Conservation (phyloP, 2,888 invertebrate species). For the Pristionchus fissidentatus region DNA sequence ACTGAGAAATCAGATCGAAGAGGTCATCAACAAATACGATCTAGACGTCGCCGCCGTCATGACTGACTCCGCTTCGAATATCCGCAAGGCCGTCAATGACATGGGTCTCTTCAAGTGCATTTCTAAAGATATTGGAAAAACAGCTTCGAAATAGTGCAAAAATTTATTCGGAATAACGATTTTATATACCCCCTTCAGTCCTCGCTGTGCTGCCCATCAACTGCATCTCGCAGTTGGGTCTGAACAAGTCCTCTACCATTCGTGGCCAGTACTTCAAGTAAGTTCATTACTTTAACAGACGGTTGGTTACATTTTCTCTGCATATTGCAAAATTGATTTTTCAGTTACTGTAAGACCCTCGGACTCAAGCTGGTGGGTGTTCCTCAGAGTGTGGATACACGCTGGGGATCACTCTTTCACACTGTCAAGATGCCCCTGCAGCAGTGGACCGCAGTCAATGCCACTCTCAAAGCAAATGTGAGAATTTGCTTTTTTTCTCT, state of each 20-base stretch:
- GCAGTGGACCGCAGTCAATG: slow-evolving; percentile 1
- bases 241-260: not conserved
- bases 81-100: slow-evolving; percentile 12
- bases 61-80: slow-evolving; percentile 10
- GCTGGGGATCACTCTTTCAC: slow-evolving; percentile 2
- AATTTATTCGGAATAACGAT: too few relatives aligned
- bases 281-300: too few relatives aligned
- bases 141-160: not conserved
- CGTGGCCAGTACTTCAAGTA: not conserved
- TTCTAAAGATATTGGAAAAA: too few relatives aligned
- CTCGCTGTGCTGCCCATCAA: slow-evolving; percentile 13
- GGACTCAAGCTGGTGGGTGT: not conserved
- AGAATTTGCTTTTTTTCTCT: too few relatives aligned
- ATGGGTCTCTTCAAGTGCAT: slow-evolving; percentile 2
- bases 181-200: too few relatives aligned
- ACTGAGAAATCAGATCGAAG: not conserved
- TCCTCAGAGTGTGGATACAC: not conserved
- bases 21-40: not conserved
- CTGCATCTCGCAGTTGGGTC: not conserved
- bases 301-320: too few relatives aligned
- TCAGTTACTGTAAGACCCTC: not conserved
- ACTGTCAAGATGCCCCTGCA: not conserved
- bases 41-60: slow-evolving; percentile 13
- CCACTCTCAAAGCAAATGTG: not conserved
- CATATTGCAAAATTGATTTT: too few relatives aligned